phyloP scores from a whole-genome alignment of 2,797 vertebrate genomes.

The Mallotus villosus region DNA sequence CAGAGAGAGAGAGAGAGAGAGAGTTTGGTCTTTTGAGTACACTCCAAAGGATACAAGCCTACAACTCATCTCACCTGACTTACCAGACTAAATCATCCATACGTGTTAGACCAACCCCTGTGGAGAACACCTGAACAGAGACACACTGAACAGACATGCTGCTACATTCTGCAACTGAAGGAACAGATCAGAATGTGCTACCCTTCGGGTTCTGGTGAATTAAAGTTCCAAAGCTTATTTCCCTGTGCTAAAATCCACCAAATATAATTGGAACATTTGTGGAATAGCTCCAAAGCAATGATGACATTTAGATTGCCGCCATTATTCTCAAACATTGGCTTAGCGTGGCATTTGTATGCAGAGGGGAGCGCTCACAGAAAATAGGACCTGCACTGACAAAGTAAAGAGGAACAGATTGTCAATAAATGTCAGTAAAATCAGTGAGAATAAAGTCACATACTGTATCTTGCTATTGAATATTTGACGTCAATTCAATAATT shows the following conservation, averaged over 20 bases:
- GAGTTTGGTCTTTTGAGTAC: not conserved
- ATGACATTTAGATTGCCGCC: conserved; percentile 42
- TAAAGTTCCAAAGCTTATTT: not conserved
- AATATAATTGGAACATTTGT: conserved; percentile 25
- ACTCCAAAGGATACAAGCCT: no score
- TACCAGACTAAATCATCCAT: no score
- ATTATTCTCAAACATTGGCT: conserved; percentile 21
- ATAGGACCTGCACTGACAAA: not conserved
- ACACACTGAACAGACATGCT: conserved; percentile 40
- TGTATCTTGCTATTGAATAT: not conserved
- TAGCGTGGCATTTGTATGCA: conserved; percentile 22
- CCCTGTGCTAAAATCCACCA: not conserved
- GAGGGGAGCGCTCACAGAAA: conserved; percentile 21
- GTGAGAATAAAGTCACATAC: not conserved
- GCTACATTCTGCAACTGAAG: not conserved
- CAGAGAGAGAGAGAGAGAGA: no score
- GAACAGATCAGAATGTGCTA: no score
- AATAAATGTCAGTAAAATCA: not conserved
- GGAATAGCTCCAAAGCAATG: conserved; percentile 23
- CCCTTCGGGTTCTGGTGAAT: no score
- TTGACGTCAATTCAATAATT: not conserved
- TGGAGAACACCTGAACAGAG: no score
- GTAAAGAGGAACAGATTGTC: not conserved
- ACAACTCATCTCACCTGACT: no score
- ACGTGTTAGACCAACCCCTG: no score